Base-by-base conservation (phyloP, 2,797 vertebrate genomes). In the Acanthurus tractus region DNA sequence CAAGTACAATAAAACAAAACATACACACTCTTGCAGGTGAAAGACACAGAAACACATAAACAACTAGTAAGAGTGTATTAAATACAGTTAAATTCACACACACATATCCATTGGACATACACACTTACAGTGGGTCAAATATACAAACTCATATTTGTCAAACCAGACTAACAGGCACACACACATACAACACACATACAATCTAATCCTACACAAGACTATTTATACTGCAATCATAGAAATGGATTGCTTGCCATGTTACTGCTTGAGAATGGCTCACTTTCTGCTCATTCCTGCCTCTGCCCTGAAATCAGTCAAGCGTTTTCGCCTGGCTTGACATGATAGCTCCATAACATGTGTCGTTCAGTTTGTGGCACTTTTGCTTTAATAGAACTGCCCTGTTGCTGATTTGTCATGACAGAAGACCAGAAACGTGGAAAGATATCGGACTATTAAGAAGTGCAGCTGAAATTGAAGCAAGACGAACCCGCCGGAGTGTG, bases 211-310 rank as follows among this genome's bases (percentile, higher is more conserved):
- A 38, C 65, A 77, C 71, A 70, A 22, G 36, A 23, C 52, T 70
- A 78, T 85, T 86, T 77, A 68, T 44, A 62, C 61, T 56, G 54
- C 74, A 75, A 75, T 85, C 70, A 70, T 46, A 75, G 69, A 79
- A 89, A 86, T 87, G 72, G 79, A 81, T 85, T 79, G 53, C 34
- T 58, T 65, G 48, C 44, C 17, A n/a, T 53, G 46, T 64, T 46
- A 62, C 67, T 70, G 54, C 56, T 14, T 46, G n/a, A n/a, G 50
- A 76, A 68, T 17, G 36, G 34, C 64, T 78, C 34, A 49, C 70
- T 67, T 71, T 63, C 45, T 4, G 20, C 78, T 49, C 67, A 58
- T 70, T 71, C 71, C 52, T 82, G 76, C 73, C 49, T 12, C 53
- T 18, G 40, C 25, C 10, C 40, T 40, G 53, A 64, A 87, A 81